These are phyloP conservation scores for Thamnophis elegans DNA, from an alignment of 2,797 vertebrate genomes.

Conservation along the genomic window DNA sequence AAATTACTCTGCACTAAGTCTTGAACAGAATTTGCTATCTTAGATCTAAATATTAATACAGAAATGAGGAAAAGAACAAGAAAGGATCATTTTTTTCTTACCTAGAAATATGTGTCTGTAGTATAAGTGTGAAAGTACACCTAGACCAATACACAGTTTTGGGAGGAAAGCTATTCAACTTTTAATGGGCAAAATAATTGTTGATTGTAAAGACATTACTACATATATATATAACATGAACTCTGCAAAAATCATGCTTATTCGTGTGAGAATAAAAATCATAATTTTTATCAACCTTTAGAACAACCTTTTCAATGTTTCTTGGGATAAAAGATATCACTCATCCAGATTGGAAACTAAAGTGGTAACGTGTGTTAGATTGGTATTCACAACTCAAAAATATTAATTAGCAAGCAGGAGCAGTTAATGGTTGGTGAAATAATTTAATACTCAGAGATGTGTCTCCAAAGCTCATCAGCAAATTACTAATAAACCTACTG, in stretches of 20 bases:
- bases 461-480: slow-evolving; percentile 15
- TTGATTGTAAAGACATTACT: not conserved
- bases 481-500: not conserved
- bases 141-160: not conserved
- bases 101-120: not conserved
- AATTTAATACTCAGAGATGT: not conserved
- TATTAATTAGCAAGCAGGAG: slow-evolving; percentile 11
- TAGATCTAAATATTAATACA: slow-evolving; percentile 28
- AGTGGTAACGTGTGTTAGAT: slow-evolving; percentile 16
- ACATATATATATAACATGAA: not conserved
- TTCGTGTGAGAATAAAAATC: not conserved
- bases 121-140: not conserved
- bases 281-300: not conserved
- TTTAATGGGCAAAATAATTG: not conserved
- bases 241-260: not conserved
- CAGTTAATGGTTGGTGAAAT: not conserved
- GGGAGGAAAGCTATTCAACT: not conserved
- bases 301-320: not conserved
- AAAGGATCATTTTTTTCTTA: not conserved
- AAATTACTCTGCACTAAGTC: not conserved
- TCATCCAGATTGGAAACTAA: slow-evolving; percentile 13
- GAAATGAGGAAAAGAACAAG: not conserved
- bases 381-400: slow-evolving; percentile 15
- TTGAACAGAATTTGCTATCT: not conserved
- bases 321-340: slow-evolving; percentile 10